Base-by-base conservation (phyloP, 2,113 vertebrate species). In the Pelodiscus sinensis region DNA sequence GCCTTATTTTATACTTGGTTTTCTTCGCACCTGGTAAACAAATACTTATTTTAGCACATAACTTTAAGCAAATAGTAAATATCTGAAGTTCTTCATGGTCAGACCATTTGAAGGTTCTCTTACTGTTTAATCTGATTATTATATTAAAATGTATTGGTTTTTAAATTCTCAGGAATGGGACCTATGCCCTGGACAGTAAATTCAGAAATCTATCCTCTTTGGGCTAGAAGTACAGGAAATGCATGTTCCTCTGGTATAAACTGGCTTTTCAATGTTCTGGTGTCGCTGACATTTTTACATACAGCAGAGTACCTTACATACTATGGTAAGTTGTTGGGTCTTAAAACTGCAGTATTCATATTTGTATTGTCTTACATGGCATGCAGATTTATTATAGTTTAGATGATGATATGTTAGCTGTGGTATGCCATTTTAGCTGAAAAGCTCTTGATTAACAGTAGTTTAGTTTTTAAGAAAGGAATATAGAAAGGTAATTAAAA, bases 101-200 rank as follows among this genome's bases (percentile, higher is more conserved):
- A 95, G 57, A 16, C 90, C 82, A 21, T 4, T 2, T 51, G 80
- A 80, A 58, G 22, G 57, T 73, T 82, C 4, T 65, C 56, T 94
- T 85, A 22, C 54, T 14, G 60, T 29, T 87, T 19, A 54, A 77
- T 18, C 65, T 31, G 44, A 55, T 56, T 84, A 7, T 84, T 85
- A 89, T 88, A 78, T 14, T 92, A 35, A 95, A 81, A 51, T 79
- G 86, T 13, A 65, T 87, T 16, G 58, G 84, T 88, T 91, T 79
- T 86, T 2, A 81, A 4, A 82, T 94, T 97, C 44, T 62, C 87
- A 98, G 99, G 99, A 89, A 99, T 99, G 99, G 99, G 99, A 88
- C 98, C 99, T 3, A 99, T 99, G 99, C 99, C 99, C 14, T 99
- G 99, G 99, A 99, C 99, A 2, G 98, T 99, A 93, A 99, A 99